Conservation (phyloP, 2,113 vertebrate species). For the Clarias magur region DNA sequence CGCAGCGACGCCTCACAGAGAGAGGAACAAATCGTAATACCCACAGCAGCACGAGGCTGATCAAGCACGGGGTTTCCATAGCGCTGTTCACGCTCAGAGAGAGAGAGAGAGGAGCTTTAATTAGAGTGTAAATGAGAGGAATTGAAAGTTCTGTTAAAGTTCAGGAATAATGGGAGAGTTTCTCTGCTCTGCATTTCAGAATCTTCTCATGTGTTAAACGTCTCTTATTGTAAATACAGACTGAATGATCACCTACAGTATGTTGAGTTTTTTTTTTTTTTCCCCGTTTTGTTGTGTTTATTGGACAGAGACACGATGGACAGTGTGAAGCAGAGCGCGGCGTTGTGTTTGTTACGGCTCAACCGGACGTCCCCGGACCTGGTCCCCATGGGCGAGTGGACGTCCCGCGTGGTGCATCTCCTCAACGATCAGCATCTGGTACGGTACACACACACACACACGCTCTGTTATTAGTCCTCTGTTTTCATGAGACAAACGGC, state of each 20-base stretch:
- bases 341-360: slow-evolving; percentile 86
- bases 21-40: not conserved
- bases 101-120: not conserved
- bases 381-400: slow-evolving; percentile 94
- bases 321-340: slow-evolving; percentile 91
- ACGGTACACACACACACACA: slow-evolving; percentile 15
- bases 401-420: slow-evolving; percentile 87
- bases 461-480: not conserved
- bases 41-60: not conserved
- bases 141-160: not conserved
- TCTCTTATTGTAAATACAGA: not conserved
- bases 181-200: not conserved
- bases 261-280: not conserved
- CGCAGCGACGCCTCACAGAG: not conserved
- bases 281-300: not conserved
- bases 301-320: slow-evolving; percentile 86
- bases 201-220: not conserved
- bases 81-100: not conserved
- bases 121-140: not conserved
- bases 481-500: no score
- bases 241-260: not conserved
- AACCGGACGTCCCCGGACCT: slow-evolving; percentile 90
- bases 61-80: not conserved
- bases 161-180: not conserved
- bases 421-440: slow-evolving; percentile 96